Percentiles rank a stretch among this genome's conserved stretches.
phyloP scores from a whole-genome alignment of 2,113 vertebrate genomes.

The Neoarius graeffei region DNA sequence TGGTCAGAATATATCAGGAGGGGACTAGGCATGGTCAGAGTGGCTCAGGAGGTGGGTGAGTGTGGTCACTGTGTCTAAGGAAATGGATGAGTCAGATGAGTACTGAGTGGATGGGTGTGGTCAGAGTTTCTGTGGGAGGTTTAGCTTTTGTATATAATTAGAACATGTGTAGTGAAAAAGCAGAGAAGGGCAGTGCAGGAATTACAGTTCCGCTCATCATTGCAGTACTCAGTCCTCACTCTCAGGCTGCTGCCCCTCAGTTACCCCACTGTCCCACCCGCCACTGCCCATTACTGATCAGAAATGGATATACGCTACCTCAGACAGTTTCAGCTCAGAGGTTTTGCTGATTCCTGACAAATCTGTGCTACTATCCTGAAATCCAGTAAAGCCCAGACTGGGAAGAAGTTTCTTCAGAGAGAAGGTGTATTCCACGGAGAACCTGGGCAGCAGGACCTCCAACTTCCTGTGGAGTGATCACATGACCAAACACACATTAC shows the following conservation, averaged over 20 bases:
- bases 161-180: not conserved
- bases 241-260: not conserved
- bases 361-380: conserved; percentile 77
- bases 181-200: not conserved
- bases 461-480: conserved; percentile 73
- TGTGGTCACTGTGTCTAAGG: not conserved
- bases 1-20: not conserved
- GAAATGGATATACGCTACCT: conserved; percentile 63
- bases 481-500: not conserved
- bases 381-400: conserved; percentile 70
- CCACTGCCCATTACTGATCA: not conserved
- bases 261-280: not conserved
- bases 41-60: not conserved
- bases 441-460: conserved; percentile 86
- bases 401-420: conserved; percentile 75
- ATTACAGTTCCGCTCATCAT: not conserved
- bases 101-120: not conserved
- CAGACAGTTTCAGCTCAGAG: conserved; percentile 69
- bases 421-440: conserved; percentile 80
- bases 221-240: not conserved
- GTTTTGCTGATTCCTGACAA: conserved; percentile 72
- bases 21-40: not conserved
- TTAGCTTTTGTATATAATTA: not conserved
- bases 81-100: not conserved
- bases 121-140: not conserved